phyloP scores from a whole-genome alignment of 2,797 vertebrate species.

The Tapera naevia region DNA sequence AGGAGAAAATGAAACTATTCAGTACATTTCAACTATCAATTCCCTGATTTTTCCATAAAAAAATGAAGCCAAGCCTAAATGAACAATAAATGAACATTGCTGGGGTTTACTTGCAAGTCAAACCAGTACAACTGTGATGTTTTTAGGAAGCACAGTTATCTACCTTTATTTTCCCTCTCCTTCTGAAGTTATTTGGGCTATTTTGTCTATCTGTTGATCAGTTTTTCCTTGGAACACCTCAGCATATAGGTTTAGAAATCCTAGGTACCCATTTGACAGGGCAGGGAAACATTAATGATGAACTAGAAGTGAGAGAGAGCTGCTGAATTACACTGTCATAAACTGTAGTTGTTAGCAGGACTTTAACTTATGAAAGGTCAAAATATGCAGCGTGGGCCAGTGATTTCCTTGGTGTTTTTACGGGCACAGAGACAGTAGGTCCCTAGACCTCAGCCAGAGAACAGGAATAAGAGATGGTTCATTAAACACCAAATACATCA shows the following conservation, averaged over 20 bases:
- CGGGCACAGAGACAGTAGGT: background rate
- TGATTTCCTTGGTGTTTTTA: accelerated
- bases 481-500: no score
- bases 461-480: background rate
- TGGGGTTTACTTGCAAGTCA: background rate
- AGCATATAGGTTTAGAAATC: background rate
- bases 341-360: background rate
- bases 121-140: background rate
- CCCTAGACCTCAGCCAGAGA: background rate
- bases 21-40: background rate
- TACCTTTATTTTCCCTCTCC: background rate
- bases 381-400: background rate
- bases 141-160: background rate
- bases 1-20: background rate
- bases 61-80: accelerated
- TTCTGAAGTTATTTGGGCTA: background rate
- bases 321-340: background rate
- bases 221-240: background rate
- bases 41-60: background rate
- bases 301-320: background rate
- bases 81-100: background rate
- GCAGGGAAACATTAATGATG: background rate
- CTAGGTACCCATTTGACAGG: background rate
- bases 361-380: background rate
- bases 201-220: background rate